A percentile compares a stretch with the other conserved stretches of the same genome.
Evolutionary conservation across 2,888 invertebrate genomes (phyloP).

Genomic region (Erebia epiphron): DNA sequence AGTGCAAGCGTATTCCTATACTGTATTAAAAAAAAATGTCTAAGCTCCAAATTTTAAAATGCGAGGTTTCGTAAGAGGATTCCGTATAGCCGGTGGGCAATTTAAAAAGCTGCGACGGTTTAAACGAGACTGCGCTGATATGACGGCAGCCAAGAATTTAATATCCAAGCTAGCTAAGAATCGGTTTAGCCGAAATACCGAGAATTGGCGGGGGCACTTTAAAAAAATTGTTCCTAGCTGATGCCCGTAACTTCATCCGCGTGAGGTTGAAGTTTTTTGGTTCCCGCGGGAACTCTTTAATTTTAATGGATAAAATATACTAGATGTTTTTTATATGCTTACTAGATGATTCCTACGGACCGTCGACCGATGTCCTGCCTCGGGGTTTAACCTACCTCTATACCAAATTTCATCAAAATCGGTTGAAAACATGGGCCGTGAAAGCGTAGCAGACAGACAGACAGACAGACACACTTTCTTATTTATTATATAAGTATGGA

Average conservation of each 20-base stretch:
- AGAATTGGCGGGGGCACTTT: constrained; percentile 4
- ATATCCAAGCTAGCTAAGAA: constrained; percentile 45
- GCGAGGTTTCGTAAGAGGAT: constrained; percentile 29
- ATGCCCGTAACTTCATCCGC: not conserved
- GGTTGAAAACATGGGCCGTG: no score
- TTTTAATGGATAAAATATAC: no score
- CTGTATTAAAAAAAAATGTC: constrained; percentile 29
- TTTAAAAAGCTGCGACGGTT: constrained; percentile 33
- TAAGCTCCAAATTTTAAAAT: constrained; percentile 28
- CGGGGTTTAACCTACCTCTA: no score
- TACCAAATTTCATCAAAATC: no score
- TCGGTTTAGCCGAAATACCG: constrained; percentile 41
- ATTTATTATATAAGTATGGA: no score
- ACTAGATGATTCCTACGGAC: no score
- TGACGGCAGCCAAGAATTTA: constrained; percentile 50
- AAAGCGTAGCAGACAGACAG: no score
- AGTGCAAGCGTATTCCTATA: constrained; percentile 21
- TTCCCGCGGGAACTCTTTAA: no score
- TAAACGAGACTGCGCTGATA: constrained; percentile 45
- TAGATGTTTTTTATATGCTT: no score
- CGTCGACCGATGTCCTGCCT: no score
- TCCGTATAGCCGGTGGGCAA: constrained; percentile 34
- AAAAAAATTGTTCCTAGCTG: not conserved
- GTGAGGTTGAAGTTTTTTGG: no score
- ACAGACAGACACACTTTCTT: no score